A percentile compares a stretch with the other conserved stretches of the same genome.
Conservation (phyloP, 2,113 vertebrate species). For the human region DNA sequence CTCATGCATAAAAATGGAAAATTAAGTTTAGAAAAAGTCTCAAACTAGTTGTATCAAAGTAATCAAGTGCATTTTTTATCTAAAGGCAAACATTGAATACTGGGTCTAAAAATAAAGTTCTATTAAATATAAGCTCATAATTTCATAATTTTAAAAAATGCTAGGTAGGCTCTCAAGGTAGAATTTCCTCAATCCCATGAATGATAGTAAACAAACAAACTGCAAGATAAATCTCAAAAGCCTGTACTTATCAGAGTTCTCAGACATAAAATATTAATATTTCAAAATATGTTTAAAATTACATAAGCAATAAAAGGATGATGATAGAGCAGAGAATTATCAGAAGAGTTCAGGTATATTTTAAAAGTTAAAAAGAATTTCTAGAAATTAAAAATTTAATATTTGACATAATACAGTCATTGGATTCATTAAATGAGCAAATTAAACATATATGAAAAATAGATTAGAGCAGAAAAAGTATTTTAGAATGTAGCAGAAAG, state of each 20-base stretch:
- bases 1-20: neutral
- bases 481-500: neutral
- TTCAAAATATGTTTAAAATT: neutral
- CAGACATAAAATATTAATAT: neutral
- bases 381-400: neutral
- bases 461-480: neutral
- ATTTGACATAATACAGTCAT: neutral
- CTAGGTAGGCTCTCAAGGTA: neutral
- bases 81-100: neutral
- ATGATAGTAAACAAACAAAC: neutral
- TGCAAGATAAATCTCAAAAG: neutral
- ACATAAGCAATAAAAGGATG: neutral
- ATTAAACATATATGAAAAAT: neutral
- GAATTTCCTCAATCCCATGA: fast-evolving
- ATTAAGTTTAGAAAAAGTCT: neutral
- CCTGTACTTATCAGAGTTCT: neutral
- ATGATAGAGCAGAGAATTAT: neutral
- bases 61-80: neutral
- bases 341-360: neutral
- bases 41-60: neutral
- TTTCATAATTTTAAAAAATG: neutral
- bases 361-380: neutral
- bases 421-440: neutral
- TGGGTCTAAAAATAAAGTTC: neutral
- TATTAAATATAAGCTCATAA: neutral